These are phyloP conservation scores for Leptopilina clavipes DNA, from an alignment of 1,140 invertebrate genomes.

Conservation along the genomic window DNA sequence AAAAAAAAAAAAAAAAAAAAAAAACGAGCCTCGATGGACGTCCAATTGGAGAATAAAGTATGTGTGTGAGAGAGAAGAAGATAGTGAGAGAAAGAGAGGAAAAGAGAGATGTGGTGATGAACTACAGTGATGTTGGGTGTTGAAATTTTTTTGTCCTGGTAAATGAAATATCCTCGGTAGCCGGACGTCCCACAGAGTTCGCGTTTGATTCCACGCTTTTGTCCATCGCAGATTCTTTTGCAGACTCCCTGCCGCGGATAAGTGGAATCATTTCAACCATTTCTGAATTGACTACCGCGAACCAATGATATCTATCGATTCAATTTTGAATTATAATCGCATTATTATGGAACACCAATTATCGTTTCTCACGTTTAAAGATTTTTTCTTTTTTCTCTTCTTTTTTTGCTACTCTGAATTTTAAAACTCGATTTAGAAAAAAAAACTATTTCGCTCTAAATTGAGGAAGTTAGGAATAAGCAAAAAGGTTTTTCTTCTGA, in stretches of 20 bases:
- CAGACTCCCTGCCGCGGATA: constrained; percentile 68
- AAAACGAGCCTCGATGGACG: constrained; percentile 3
- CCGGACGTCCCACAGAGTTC: constrained; percentile 65
- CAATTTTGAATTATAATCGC: constrained; percentile 37
- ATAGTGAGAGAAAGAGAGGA: constrained; percentile 30
- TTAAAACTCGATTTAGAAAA: no score
- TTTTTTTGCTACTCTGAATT: no score
- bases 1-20: constrained; percentile 5
- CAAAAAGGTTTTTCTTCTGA: no score
- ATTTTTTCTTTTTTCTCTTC: no score
- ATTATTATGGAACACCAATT: constrained; percentile 38
- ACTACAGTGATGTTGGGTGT: constrained; percentile 38
- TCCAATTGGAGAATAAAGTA: background rate
- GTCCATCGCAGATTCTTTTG: constrained; percentile 62
- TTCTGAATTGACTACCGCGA: constrained; percentile 51
- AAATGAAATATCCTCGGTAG: constrained; percentile 73
- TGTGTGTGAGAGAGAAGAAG: background rate
- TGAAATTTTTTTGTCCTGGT: constrained; percentile 66
- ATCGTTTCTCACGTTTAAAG: background rate
- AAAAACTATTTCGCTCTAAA: no score
- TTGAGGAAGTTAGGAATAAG: no score
- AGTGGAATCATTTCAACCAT: constrained; percentile 69
- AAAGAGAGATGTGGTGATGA: constrained; percentile 44
- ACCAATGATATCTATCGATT: constrained; percentile 39
- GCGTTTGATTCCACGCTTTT: constrained; percentile 68